Conservation (phyloP, 53 echinoderm and acorn worm species). For the Crossaster papposus region DNA sequence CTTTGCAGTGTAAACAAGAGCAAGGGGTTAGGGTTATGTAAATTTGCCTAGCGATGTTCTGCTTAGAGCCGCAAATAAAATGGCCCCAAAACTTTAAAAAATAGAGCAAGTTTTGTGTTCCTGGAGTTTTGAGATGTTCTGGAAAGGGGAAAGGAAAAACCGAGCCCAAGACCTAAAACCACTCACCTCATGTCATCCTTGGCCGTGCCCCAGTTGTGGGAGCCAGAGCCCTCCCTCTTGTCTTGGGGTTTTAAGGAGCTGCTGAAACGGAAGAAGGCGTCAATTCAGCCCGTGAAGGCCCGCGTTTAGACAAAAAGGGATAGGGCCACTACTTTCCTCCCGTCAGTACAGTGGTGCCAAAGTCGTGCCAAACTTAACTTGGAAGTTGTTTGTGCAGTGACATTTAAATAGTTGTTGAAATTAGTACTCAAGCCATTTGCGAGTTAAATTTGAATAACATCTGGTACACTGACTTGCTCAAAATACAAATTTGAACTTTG, state of each 20-base stretch:
- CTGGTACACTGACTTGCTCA: too few species aligned
- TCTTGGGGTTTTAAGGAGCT: conserved; percentile 98
- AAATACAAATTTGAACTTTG: too few species aligned
- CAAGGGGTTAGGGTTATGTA: too few species aligned
- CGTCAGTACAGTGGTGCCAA: neutral
- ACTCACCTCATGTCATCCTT: conserved; percentile 95
- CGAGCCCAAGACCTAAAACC: neutral
- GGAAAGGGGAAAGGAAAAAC: neutral
- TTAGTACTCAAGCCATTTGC: too few species aligned
- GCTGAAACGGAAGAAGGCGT: conserved; percentile 74
- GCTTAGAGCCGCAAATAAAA: too few species aligned
- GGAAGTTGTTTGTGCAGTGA: neutral
- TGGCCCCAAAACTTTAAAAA: too few species aligned
- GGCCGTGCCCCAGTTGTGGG: conserved; percentile 96
- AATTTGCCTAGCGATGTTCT: too few species aligned
- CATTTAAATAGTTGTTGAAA: neutral
- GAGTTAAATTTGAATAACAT: too few species aligned
- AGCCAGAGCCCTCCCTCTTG: conserved; percentile 92
- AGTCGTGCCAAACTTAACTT: neutral
- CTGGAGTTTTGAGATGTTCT: neutral
- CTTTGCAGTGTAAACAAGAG: too few species aligned
- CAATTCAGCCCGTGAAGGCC: conserved; percentile 60
- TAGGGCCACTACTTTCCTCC: neutral
- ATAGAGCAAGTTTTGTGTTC: too few species aligned
- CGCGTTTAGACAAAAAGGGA: conserved; percentile 2